Percentiles rank a stretch among this genome's conserved stretches.
These are phyloP conservation scores for Melanophora roralis DNA, from an alignment of 2,888 invertebrate species.

Conservation along the genomic window DNA sequence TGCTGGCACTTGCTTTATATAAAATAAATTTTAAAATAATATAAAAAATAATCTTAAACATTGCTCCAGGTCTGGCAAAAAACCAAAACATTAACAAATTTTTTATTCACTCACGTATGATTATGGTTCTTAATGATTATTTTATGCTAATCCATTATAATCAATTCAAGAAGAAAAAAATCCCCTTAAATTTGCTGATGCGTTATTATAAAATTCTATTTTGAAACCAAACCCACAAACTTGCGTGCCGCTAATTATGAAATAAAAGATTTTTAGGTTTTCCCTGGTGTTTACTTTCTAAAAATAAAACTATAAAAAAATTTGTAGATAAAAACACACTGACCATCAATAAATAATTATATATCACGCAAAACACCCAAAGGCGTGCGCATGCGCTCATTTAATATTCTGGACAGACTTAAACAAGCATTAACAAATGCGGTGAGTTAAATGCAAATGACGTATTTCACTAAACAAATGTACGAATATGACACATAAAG, in stretches of 20 bases:
- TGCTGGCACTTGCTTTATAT: too few relatives aligned
- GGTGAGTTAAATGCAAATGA: constrained; percentile 29
- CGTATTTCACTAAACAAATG: constrained; percentile 4
- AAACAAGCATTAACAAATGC: neutral
- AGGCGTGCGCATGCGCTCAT: constrained; percentile 37
- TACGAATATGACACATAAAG: constrained; percentile 17
- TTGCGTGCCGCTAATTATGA: neutral
- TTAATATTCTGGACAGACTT: constrained; percentile 52
- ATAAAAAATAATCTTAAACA: too few relatives aligned
- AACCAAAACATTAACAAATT: too few relatives aligned
- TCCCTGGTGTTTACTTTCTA: neutral
- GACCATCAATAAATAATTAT: constrained; percentile 12
- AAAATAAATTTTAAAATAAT: too few relatives aligned
- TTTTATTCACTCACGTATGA: neutral
- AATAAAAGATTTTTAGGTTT: neutral
- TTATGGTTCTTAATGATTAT: neutral
- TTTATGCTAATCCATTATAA: neutral
- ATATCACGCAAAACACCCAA: neutral
- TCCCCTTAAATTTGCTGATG: neutral
- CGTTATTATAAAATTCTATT: too few relatives aligned
- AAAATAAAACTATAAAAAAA: neutral
- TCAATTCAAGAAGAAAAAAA: neutral
- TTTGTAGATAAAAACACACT: constrained; percentile 2
- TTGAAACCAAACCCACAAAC: constrained; percentile 25
- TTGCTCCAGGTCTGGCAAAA: too few relatives aligned